These are phyloP conservation scores for Megalurothrips usitatus DNA, from an alignment of 2,888 invertebrate genomes.

Conservation along the genomic window DNA sequence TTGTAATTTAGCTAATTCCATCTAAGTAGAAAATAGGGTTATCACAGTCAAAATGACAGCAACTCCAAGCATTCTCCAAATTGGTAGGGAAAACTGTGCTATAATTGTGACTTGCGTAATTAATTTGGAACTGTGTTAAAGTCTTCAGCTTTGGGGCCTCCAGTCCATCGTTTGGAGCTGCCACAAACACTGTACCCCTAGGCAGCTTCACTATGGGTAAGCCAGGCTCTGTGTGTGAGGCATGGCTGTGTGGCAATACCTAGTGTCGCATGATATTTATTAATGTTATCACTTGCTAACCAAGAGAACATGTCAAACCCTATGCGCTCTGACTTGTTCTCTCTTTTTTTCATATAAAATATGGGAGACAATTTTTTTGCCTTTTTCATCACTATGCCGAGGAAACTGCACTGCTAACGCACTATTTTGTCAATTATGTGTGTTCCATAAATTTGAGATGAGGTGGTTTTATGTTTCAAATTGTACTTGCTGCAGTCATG, in stretches of 20 bases:
- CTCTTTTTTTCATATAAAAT: too few relatives aligned
- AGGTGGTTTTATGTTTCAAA: too few relatives aligned
- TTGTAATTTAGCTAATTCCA: neutral
- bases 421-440: too few relatives aligned
- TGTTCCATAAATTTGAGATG: too few relatives aligned
- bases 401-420: too few relatives aligned
- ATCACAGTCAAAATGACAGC: neutral
- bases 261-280: conserved; percentile 11
- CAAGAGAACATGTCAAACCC: too few relatives aligned
- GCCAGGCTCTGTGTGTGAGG: conserved; percentile 18
- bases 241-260: neutral
- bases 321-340: neutral
- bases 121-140: conserved; percentile 14
- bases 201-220: conserved; percentile 22
- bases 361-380: too few relatives aligned
- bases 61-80: neutral
- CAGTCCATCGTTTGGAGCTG: conserved; percentile 11
- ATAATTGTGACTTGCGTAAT: neutral
- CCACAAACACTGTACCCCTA: conserved; percentile 3
- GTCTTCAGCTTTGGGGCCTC: conserved; percentile 22
- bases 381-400: too few relatives aligned
- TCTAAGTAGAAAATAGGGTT: too few relatives aligned
- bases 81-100: neutral
- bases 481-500: too few relatives aligned
- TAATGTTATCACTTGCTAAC: neutral